A percentile compares a stretch with the other conserved stretches of the same genome.
These are phyloP conservation scores for Sturmia bella DNA, from an alignment of 2,888 invertebrate species.

Conservation along the genomic window DNA sequence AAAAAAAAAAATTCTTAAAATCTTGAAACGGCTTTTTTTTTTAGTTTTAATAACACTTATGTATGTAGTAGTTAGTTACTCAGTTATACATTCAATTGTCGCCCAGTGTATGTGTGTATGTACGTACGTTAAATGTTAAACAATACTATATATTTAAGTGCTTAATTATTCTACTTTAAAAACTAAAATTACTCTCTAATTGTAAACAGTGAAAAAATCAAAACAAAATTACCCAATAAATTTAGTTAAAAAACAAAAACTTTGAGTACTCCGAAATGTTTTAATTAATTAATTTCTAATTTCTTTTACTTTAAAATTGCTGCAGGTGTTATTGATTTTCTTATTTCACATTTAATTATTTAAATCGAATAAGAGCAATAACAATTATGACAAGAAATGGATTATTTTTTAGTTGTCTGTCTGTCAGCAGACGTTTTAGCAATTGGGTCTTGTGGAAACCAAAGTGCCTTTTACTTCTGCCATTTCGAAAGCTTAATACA, in stretches of 20 bases:
- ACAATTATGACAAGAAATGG: constrained; percentile 45
- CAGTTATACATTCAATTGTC: too few relatives aligned
- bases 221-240: constrained; percentile 83
- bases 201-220: constrained; percentile 15
- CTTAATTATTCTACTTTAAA: constrained; percentile 26
- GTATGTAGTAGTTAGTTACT: too few relatives aligned
- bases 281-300: constrained; percentile 75
- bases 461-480: constrained; percentile 67
- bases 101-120: too few relatives aligned
- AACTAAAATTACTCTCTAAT: constrained; percentile 28
- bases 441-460: constrained; percentile 76
- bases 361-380: constrained; percentile 42
- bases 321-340: not conserved
- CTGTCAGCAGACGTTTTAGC: constrained; percentile 66
- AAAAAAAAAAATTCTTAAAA: too few relatives aligned
- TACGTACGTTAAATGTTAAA: too few relatives aligned
- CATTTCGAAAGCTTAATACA: constrained; percentile 68
- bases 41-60: too few relatives aligned
- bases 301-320: constrained; percentile 67
- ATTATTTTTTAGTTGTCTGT: constrained; percentile 29
- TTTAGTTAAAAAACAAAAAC: constrained; percentile 82
- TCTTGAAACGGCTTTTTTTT: too few relatives aligned
- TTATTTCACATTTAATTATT: constrained; percentile 2
- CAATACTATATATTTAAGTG: not conserved
- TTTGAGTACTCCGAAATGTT: constrained; percentile 74